These are phyloP conservation scores for Peucedramus taeniatus DNA, from an alignment of 2,113 vertebrate genomes.

Conservation along the genomic window DNA sequence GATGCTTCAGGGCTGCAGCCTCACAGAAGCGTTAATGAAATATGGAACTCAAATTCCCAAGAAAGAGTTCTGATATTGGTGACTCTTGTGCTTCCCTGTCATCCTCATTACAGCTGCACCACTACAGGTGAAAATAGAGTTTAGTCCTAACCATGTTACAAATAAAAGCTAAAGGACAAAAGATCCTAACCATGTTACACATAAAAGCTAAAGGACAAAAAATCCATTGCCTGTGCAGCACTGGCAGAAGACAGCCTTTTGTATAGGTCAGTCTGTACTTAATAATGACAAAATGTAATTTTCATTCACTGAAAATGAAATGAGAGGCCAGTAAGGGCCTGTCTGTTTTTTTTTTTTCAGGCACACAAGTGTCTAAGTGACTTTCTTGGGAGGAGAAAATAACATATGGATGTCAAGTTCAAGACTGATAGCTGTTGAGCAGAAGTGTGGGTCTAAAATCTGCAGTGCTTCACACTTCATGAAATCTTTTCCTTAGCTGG, in stretches of 20 bases:
- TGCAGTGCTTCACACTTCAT: conserved; percentile 38
- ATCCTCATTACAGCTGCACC: background rate
- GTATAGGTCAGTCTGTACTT: background rate
- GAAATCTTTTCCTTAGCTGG: conserved; percentile 30
- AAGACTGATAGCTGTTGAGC: conserved; percentile 43
- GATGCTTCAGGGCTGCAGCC: background rate
- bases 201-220: background rate
- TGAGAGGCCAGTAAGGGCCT: background rate
- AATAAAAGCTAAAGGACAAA: background rate
- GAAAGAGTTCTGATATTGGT: background rate
- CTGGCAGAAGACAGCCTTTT: background rate
- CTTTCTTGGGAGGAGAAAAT: conserved; percentile 47
- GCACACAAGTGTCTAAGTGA: background rate
- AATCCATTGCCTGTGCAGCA: background rate
- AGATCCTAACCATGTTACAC: background rate
- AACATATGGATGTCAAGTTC: conserved; percentile 51
- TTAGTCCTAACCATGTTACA: background rate
- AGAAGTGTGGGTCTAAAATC: conserved; percentile 56
- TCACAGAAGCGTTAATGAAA: conserved; percentile 16
- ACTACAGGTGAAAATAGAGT: background rate
- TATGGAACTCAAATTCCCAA: background rate
- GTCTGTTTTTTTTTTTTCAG: background rate
- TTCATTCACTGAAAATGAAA: conserved; percentile 32
- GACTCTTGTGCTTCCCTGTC: background rate
- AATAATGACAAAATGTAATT: background rate